Conservation (phyloP, 2,797 vertebrate species). For the Labroides dimidiatus region DNA sequence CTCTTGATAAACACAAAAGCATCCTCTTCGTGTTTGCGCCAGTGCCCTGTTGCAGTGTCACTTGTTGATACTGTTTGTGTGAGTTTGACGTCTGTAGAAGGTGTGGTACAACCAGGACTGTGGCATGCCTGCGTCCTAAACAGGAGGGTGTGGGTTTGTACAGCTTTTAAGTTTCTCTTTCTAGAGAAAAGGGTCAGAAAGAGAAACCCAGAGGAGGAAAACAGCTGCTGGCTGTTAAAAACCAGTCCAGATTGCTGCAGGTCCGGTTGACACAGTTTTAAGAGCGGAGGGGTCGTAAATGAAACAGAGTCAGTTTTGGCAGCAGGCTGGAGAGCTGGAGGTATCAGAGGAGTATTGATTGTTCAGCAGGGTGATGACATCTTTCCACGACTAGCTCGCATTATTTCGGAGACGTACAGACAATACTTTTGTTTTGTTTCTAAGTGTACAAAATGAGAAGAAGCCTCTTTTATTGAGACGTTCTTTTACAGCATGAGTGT, state of each 20-base stretch:
- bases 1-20: constrained; percentile 81
- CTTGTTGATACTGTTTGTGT: constrained; percentile 53
- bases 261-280: constrained; percentile 25
- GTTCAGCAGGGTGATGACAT: not conserved
- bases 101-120: constrained; percentile 69
- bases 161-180: constrained; percentile 76
- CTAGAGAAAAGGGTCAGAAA: constrained; percentile 55
- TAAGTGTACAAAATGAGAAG: no score
- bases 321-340: not conserved
- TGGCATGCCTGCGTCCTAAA: constrained; percentile 51
- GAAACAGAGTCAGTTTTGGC: constrained; percentile 8
- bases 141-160: constrained; percentile 69
- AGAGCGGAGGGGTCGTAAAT: constrained; percentile 7
- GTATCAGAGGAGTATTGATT: constrained; percentile 8
- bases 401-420: not conserved
- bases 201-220: constrained; percentile 55
- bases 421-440: not conserved
- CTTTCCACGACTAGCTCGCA: not conserved
- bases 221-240: constrained; percentile 63
- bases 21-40: constrained; percentile 59
- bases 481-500: not conserved
- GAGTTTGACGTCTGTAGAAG: constrained; percentile 70
- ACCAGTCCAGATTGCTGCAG: constrained; percentile 27
- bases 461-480: not conserved
- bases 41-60: constrained; percentile 55